Evolutionary conservation across 2,797 vertebrate genomes (phyloP), one percentile per base, ranked within the genome.

Genomic region (Steatocranus sp.): DNA sequence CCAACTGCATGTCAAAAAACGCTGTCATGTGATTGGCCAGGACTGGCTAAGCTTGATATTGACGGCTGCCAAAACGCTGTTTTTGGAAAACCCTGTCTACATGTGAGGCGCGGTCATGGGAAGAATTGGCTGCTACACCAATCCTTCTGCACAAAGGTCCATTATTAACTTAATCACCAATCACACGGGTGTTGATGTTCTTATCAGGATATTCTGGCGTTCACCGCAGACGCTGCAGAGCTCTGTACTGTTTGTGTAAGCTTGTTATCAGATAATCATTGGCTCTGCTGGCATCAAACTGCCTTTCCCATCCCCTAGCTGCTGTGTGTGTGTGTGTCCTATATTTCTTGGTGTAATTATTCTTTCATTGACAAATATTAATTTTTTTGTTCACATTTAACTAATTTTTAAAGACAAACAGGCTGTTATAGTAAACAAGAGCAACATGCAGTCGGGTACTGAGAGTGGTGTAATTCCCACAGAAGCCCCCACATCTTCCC

Each of bases 81-180:
- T 41, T 4, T 66, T 15, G 34, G 23, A 14, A 66, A 66, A 66
- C 2, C n/a, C 34, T 2, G 12, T 4, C 2, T 68, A 10, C 14
- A 17, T 17, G 14, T 68, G 17, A 43, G 63, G 12, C 2, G 6
- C 8, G 8, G 15, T 25, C 66, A 43, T 46, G 23, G 38, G 66
- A 27, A 25, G 36, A 43, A 32, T 23, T 23, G n/a, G 34, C 34
- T 0, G 34, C 61, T 1, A 15, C n/a, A 0, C n/a, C 32, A 63
- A 63, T 18, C 54, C 30, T 58, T 58, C 56, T 66, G 34, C 34
- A 66, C 27, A 23, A 23, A 7, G 3, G 34, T 7, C 61, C 3
- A 6, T 66, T 23, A 41, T 41, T 1, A 41, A 15, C 61, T 15
- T 66, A 23, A 14, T 23, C 5, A 38, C 36, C 1, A 1, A 23